phyloP scores from a whole-genome alignment of 1,140 invertebrate genomes.

The Hormaphis cornu region DNA sequence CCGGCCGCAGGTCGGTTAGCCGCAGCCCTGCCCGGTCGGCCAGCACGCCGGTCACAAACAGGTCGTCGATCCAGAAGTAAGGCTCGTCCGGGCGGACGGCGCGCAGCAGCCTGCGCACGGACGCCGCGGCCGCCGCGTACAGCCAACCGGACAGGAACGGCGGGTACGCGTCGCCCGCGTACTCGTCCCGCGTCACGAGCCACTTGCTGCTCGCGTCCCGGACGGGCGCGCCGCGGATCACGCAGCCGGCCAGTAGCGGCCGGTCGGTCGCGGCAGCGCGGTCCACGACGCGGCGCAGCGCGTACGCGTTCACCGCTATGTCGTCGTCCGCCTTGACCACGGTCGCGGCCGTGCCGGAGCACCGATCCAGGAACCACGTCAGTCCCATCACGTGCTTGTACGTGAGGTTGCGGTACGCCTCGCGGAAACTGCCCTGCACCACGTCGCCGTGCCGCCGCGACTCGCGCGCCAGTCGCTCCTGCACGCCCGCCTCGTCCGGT shows the following conservation, averaged over 20 bases:
- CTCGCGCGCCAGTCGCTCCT: constrained; percentile 51
- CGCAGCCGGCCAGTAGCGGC: constrained; percentile 31
- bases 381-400: constrained; percentile 77
- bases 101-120: constrained; percentile 52
- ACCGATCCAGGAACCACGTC: constrained; percentile 64
- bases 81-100: constrained; percentile 48
- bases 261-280: not conserved
- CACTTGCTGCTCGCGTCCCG: constrained; percentile 64
- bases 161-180: constrained; percentile 54
- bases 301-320: constrained; percentile 62
- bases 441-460: constrained; percentile 55
- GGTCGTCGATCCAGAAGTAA: constrained; percentile 82
- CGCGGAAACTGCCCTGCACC: constrained; percentile 66
- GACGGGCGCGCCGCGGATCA: constrained; percentile 39
- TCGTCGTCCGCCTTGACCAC: constrained; percentile 71
- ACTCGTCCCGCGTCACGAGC: constrained; percentile 61
- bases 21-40: not conserved
- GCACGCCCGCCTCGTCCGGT: constrained; percentile 34
- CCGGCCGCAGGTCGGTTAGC: not conserved
- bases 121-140: constrained; percentile 60
- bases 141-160: constrained; percentile 66
- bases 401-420: constrained; percentile 74
- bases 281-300: constrained; percentile 54
- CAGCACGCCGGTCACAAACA: constrained; percentile 58
- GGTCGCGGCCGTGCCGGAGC: constrained; percentile 53